Percentiles rank a stretch among this genome's conserved stretches.
phyloP scores from a whole-genome alignment of 2,888 invertebrate genomes.

The Agonopterix heracliana region DNA sequence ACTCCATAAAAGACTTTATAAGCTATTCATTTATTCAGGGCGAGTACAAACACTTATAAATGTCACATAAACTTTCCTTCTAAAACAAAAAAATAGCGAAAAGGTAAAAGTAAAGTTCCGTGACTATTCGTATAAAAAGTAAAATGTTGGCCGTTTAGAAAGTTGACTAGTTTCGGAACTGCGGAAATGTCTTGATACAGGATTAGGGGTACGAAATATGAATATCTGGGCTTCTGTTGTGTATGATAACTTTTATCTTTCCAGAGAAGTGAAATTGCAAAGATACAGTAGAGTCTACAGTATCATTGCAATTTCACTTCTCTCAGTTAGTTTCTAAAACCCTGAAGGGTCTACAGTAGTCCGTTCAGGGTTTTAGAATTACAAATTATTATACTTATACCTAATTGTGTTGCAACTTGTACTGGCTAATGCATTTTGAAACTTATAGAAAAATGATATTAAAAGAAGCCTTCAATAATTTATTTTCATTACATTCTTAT shows the following conservation, averaged over 20 bases:
- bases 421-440: too few species aligned
- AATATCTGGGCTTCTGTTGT: constrained; percentile 2
- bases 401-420: too few species aligned
- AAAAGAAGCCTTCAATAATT: too few species aligned
- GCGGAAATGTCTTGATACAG: background rate
- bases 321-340: too few species aligned
- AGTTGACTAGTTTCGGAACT: background rate
- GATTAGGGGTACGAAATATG: background rate
- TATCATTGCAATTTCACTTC: too few species aligned
- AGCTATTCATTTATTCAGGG: constrained; percentile 5
- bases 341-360: too few species aligned
- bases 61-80: constrained; percentile 2
- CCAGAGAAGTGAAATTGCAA: too few species aligned
- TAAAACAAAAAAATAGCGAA: background rate
- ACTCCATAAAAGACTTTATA: background rate
- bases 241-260: background rate
- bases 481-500: too few species aligned
- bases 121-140: constrained; percentile 1
- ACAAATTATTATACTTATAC: too few species aligned
- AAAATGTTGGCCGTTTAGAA: constrained; percentile 1
- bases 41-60: constrained; percentile 5
- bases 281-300: too few species aligned
- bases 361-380: too few species aligned
- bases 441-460: too few species aligned
- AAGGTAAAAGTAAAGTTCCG: constrained; percentile 3